Percentiles rank a stretch among this genome's conserved stretches.
These are phyloP conservation scores for Ahaetulla prasina DNA, from an alignment of 2,113 vertebrate species.

Conservation along the genomic window DNA sequence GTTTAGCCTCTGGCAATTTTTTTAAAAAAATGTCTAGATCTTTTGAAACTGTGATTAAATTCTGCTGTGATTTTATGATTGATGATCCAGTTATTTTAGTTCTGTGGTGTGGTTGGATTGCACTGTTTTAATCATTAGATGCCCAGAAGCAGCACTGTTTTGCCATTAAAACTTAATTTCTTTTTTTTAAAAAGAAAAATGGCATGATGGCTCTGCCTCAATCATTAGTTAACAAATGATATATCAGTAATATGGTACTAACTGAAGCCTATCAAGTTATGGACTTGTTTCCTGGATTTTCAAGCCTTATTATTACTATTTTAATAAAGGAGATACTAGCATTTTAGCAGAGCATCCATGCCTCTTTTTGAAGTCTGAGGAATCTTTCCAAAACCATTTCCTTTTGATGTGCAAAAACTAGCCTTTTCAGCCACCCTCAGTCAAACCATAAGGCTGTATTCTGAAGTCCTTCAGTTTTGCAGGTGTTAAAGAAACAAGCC, in stretches of 20 bases:
- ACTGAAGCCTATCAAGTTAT: background rate
- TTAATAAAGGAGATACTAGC: background rate
- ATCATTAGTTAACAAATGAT: background rate
- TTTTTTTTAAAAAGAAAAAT: background rate
- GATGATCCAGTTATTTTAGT: background rate
- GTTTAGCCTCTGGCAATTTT: background rate
- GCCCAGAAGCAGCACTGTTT: background rate
- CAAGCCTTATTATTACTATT: background rate
- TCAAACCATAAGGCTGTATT: background rate
- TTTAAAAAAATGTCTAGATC: background rate
- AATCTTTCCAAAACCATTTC: background rate
- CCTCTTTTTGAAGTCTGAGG: background rate
- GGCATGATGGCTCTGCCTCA: background rate
- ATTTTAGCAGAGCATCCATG: background rate
- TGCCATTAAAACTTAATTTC: background rate
- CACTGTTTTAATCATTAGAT: background rate
- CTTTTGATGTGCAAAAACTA: background rate
- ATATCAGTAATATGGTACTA: background rate
- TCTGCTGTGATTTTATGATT: background rate
- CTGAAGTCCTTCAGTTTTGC: background rate
- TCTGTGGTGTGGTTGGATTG: background rate
- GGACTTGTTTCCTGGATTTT: background rate
- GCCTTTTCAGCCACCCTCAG: background rate
- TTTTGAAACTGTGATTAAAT: background rate
- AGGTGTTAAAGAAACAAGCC: background rate